These are phyloP conservation scores for Paracyclopina nana DNA, from an alignment of 1,140 invertebrate species.

Conservation along the genomic window DNA sequence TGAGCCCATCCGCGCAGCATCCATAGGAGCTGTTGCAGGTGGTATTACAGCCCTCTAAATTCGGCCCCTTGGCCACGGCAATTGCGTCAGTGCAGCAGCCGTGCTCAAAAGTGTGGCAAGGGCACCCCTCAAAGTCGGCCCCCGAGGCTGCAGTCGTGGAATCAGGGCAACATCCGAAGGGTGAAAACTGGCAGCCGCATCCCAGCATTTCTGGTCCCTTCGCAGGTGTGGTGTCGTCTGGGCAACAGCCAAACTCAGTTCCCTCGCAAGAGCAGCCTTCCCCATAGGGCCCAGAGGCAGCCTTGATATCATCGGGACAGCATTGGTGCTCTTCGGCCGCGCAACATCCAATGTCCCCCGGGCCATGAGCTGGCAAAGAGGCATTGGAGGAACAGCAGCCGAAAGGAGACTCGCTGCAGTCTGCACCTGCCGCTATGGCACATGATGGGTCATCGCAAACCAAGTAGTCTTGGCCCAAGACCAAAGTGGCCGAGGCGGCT, in stretches of 20 bases:
- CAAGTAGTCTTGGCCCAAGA: too few relatives aligned
- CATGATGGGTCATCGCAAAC: too few relatives aligned
- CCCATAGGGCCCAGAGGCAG: slow-evolving; percentile 44
- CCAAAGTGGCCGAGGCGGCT: too few relatives aligned
- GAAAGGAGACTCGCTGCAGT: too few relatives aligned
- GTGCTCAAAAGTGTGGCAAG: slow-evolving; percentile 32
- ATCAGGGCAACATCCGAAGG: slow-evolving; percentile 18
- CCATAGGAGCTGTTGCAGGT: slow-evolving; percentile 46
- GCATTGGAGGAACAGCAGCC: slow-evolving; percentile 72
- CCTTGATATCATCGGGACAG: slow-evolving; percentile 66
- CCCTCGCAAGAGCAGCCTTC: slow-evolving; percentile 48
- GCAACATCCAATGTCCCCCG: slow-evolving; percentile 39
- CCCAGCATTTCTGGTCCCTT: background rate
- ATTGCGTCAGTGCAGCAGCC: slow-evolving; percentile 31
- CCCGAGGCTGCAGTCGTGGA: slow-evolving; percentile 18
- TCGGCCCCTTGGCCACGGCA: slow-evolving; percentile 19
- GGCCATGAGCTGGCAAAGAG: slow-evolving; percentile 50
- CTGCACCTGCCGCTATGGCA: too few relatives aligned
- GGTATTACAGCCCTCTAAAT: slow-evolving; percentile 32
- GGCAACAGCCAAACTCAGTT: slow-evolving; percentile 42
- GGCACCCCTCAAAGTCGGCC: slow-evolving; percentile 23
- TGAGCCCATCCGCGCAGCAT: slow-evolving; percentile 31
- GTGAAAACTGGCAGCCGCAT: background rate
- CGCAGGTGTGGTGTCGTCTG: slow-evolving; percentile 37
- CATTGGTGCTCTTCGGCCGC: slow-evolving; percentile 58